These are phyloP conservation scores for Panopea generosa DNA, from an alignment of 2,888 invertebrate genomes.

Conservation along the genomic window DNA sequence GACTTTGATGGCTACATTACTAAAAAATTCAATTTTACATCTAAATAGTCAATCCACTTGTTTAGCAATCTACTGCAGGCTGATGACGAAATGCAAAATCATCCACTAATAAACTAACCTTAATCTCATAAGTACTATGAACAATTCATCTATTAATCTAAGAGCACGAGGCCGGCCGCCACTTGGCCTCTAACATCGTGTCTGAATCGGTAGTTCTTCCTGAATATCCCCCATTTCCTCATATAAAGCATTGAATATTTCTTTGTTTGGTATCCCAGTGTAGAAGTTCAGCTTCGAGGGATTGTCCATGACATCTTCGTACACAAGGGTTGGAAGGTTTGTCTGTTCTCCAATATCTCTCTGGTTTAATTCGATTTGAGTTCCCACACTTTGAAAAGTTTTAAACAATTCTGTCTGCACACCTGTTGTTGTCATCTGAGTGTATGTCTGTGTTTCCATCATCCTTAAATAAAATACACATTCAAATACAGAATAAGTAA, in stretches of 20 bases:
- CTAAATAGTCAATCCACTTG: conserved; percentile 43
- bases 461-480: too few species aligned
- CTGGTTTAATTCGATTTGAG: background rate
- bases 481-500: too few species aligned
- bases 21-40: conserved; percentile 23
- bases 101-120: conserved; percentile 32
- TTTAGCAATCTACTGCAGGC: conserved; percentile 41
- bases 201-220: background rate
- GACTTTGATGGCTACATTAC: conserved; percentile 30
- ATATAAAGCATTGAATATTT: background rate
- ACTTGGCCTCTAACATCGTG: background rate
- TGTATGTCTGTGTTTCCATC: background rate
- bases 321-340: too few species aligned
- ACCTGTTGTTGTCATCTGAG: background rate
- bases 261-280: conserved; percentile 1
- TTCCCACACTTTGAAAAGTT: background rate
- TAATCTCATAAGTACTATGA: conserved; percentile 33
- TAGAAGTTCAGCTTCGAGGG: background rate
- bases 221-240: background rate
- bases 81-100: conserved; percentile 31
- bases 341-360: background rate
- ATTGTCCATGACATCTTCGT: conserved; percentile 1
- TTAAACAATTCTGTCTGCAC: background rate
- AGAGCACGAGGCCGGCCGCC: conserved; percentile 23
- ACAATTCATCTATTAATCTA: conserved; percentile 49